Base-by-base conservation (phyloP, 1,140 invertebrate genomes). In the Druon quercuslanigerum region DNA sequence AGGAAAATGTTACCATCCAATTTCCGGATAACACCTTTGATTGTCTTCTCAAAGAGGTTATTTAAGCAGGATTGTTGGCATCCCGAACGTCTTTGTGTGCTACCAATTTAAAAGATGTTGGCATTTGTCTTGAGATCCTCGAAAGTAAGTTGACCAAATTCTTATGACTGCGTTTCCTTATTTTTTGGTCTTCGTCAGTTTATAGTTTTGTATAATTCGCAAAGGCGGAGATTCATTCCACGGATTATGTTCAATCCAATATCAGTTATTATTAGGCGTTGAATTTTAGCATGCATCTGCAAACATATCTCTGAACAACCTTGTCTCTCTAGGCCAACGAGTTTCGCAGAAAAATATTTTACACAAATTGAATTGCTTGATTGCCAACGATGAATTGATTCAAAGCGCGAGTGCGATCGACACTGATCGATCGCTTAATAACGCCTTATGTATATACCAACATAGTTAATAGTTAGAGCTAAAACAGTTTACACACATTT, bases 391-490 rank as follows among this genome's bases (percentile, higher is more conserved):
- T 33, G 33, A 66, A 13, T 79, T 51, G 51, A 79, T 74, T 78
- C 52, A 79, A 78, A 83, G 76, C 75, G 74, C 50, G 71, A 82
- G 71, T 76, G 72, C 51, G 74, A 77, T 71, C 12, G 51, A 20
- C 17, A 25, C 57, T 19, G 66, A 77, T 17, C 71, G 71, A 77
- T 66, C 60, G 25, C 33, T 77, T 86, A 88, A 86, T 91, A 91
- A 91, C 87, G 83, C 83, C 91, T 92, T 92, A 92, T 92, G 86
- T 90, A 92, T 91, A 92, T 92, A 92, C 91, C 90, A 92, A 92
- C 90, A 92, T 91, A 86, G 87, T 90, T 88, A 89, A 92, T 88
- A 86, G 83, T 88, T 88, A 90, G 86, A 87, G 85, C 85, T 91
- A 88, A 87, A 88, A 90, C 90, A 91, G 84, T 87, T 85, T 87